Evolutionary conservation across 2,113 vertebrate genomes (phyloP).

Genomic region (Pelusios castaneus): DNA sequence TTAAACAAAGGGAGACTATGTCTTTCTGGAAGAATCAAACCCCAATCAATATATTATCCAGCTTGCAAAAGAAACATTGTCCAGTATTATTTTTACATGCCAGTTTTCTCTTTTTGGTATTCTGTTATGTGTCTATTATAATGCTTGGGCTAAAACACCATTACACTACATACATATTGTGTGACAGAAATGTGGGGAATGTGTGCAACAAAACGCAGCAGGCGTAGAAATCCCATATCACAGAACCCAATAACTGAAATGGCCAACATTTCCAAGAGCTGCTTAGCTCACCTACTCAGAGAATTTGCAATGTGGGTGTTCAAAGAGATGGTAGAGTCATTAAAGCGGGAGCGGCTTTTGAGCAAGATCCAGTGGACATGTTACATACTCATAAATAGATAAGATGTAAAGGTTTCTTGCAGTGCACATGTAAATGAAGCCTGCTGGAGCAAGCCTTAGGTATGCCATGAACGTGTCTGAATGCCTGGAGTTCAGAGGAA

Average conservation of each 20-base stretch:
- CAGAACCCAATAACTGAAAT: slow-evolving; percentile 22
- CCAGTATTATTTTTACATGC: slow-evolving; percentile 58
- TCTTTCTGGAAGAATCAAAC: slow-evolving; percentile 33
- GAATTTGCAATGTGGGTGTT: slow-evolving; percentile 20
- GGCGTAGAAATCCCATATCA: slow-evolving; percentile 39
- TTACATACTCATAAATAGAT: slow-evolving; percentile 70
- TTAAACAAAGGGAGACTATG: background rate
- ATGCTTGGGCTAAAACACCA: slow-evolving; percentile 48
- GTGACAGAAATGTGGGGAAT: slow-evolving; percentile 68
- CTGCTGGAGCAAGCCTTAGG: slow-evolving; percentile 73
- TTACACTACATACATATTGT: slow-evolving; percentile 58
- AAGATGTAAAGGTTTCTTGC: slow-evolving; percentile 64
- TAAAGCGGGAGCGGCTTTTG: slow-evolving; percentile 61
- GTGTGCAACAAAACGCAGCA: slow-evolving; percentile 52
- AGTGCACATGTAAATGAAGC: slow-evolving; percentile 70
- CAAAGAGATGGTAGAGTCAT: slow-evolving; percentile 56
- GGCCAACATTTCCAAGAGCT: slow-evolving; percentile 55
- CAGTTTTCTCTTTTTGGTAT: slow-evolving; percentile 56
- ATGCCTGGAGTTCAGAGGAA: slow-evolving; percentile 67
- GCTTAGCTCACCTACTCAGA: slow-evolving; percentile 43
- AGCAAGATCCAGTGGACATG: slow-evolving; percentile 63
- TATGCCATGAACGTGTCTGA: slow-evolving; percentile 72
- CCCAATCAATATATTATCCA: slow-evolving; percentile 63
- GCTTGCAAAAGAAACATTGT: slow-evolving; percentile 66
- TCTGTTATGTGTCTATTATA: slow-evolving; percentile 73